These are phyloP conservation scores for Anabas testudineus DNA, from an alignment of 2,797 vertebrate species.

Conservation along the genomic window DNA sequence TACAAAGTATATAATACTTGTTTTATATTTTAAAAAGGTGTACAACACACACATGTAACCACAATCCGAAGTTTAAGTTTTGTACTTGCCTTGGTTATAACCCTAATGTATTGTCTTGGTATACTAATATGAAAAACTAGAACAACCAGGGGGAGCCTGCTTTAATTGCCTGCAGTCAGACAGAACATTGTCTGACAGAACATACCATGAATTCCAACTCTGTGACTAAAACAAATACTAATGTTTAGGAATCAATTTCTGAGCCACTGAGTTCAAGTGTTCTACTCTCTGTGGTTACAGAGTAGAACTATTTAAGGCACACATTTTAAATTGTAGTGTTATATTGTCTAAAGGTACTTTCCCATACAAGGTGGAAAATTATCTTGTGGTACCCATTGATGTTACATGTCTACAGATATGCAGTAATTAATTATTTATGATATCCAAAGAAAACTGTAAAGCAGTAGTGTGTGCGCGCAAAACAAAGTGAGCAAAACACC, in stretches of 20 bases:
- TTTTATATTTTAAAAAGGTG: too few species aligned
- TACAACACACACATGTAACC: too few species aligned
- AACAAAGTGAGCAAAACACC: slow-evolving; percentile 26
- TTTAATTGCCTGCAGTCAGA: neutral
- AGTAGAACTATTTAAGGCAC: slow-evolving; percentile 21
- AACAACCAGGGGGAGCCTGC: neutral
- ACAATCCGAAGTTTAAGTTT: too few species aligned
- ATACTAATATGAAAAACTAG: too few species aligned
- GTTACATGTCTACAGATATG: neutral
- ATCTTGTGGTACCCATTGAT: neutral
- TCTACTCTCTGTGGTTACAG: slow-evolving; percentile 40
- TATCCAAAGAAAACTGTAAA: slow-evolving; percentile 5
- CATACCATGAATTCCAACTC: neutral
- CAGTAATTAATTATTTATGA: neutral
- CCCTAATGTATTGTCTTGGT: too few species aligned
- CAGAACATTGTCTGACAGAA: neutral
- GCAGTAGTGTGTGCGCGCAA: slow-evolving; percentile 15
- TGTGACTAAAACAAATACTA: slow-evolving; percentile 15
- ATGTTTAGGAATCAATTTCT: slow-evolving; percentile 18
- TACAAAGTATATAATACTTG: too few species aligned
- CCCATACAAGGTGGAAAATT: neutral
- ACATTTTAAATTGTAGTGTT: too few species aligned
- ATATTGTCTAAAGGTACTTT: too few species aligned
- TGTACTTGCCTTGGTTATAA: too few species aligned
- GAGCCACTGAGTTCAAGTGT: slow-evolving; percentile 20